Conservation (phyloP, 2,113 vertebrate species). For the Asarcornis scutulata region DNA sequence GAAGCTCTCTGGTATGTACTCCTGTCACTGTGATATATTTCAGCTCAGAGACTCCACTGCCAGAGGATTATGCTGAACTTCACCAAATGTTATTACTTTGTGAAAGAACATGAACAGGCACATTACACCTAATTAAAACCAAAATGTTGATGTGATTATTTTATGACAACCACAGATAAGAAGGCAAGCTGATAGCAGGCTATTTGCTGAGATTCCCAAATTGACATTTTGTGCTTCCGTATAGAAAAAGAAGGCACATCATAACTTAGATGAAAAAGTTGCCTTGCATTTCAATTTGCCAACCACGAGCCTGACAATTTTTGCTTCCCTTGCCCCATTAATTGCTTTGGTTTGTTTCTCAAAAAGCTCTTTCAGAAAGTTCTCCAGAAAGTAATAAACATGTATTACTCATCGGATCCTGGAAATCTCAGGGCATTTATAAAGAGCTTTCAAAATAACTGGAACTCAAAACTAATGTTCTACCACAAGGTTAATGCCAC, state of each 20-base stretch:
- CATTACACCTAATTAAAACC: slow-evolving; percentile 4
- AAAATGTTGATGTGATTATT: slow-evolving; percentile 1
- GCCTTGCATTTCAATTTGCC: not conserved
- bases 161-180: not conserved
- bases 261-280: not conserved
- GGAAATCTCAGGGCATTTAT: slow-evolving; percentile 53
- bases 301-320: not conserved
- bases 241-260: not conserved
- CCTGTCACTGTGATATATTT: not conserved
- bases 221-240: not conserved
- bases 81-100: not conserved
- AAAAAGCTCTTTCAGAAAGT: slow-evolving; percentile 66
- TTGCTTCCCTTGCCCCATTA: slow-evolving; percentile 34
- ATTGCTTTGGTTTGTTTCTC: slow-evolving; percentile 46
- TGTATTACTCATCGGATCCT: slow-evolving; percentile 55
- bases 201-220: slow-evolving; percentile 22
- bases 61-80: not conserved
- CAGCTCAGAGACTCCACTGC: not conserved
- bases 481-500: slow-evolving; percentile 39
- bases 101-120: not conserved
- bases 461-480: slow-evolving; percentile 42
- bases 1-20: not conserved
- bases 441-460: slow-evolving; percentile 52
- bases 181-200: not conserved
- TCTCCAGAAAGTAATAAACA: slow-evolving; percentile 39